Evolutionary conservation across 2,797 vertebrate species (phyloP).

Genomic region (Gila robusta): DNA sequence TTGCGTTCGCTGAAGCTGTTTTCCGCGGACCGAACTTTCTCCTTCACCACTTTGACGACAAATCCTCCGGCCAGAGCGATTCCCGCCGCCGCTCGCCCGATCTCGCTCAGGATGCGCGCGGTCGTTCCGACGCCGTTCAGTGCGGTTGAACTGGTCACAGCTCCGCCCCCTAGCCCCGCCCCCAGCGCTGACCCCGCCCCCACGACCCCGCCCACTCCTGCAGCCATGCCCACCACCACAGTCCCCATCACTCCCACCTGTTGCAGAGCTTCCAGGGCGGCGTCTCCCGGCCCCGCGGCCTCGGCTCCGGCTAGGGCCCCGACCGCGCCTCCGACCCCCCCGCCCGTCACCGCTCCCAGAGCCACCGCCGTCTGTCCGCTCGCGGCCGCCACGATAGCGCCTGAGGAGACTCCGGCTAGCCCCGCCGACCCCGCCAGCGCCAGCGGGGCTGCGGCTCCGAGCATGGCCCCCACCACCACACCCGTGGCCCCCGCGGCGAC

Average conservation of each 20-base stretch:
- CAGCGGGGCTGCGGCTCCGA: constrained; percentile 75
- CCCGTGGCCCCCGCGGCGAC: constrained; percentile 77
- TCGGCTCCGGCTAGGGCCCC: constrained; percentile 72
- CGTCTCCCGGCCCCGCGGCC: constrained; percentile 69
- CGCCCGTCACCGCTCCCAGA: constrained; percentile 75
- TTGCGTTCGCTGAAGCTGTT: constrained; percentile 69
- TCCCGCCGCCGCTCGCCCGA: constrained; percentile 73
- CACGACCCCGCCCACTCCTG: constrained; percentile 72
- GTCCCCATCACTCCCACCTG: constrained; percentile 74
- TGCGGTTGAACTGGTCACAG: constrained; percentile 18
- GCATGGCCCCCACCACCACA: constrained; percentile 73
- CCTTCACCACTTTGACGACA: constrained; percentile 78
- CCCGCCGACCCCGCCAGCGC: constrained; percentile 71
- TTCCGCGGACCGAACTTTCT: constrained; percentile 70
- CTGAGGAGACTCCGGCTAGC: constrained; percentile 72
- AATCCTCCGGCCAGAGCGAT: constrained; percentile 72
- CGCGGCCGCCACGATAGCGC: constrained; percentile 72
- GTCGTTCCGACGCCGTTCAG: constrained; percentile 45
- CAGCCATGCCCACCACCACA: constrained; percentile 72
- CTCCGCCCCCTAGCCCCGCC: constrained; percentile 62
- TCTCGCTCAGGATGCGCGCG: constrained; percentile 69
- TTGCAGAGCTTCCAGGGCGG: constrained; percentile 70
- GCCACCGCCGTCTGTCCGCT: constrained; percentile 73
- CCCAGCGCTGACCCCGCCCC: constrained; percentile 73
- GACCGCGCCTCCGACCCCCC: constrained; percentile 73